Conservation (phyloP, 2,113 vertebrate species). For the Spermophilus dauricus region DNA sequence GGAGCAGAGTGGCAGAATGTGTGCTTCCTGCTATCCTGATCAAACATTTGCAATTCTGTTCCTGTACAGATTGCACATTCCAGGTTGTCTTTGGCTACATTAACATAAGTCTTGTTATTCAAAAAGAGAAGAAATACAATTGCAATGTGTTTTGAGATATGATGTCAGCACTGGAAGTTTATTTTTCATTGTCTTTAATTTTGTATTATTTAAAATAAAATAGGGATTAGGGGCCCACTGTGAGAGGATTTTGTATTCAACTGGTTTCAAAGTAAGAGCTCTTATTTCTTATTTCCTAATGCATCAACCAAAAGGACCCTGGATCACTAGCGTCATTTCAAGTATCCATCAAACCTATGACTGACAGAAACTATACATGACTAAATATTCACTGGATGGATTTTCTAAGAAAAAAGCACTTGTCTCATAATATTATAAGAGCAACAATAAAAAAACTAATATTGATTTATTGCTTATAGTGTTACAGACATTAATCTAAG, state of each 20-base stretch:
- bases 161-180: neutral
- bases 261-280: constrained; percentile 60
- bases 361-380: neutral
- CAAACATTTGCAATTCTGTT: constrained; percentile 73
- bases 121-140: constrained; percentile 48
- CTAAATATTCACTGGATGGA: constrained; percentile 56
- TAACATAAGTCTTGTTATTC: constrained; percentile 64
- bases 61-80: constrained; percentile 29
- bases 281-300: constrained; percentile 53
- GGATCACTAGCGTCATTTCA: no score
- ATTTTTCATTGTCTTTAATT: constrained; percentile 69
- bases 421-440: constrained; percentile 53
- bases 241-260: constrained; percentile 53
- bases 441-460: constrained; percentile 7
- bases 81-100: constrained; percentile 64
- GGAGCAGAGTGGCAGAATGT: constrained; percentile 66
- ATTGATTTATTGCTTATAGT: neutral
- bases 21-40: constrained; percentile 78
- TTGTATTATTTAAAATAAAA: constrained; percentile 72
- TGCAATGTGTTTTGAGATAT: neutral
- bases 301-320: neutral
- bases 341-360: no score
- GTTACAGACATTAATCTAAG: neutral
- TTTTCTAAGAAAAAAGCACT: constrained; percentile 46
- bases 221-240: neutral